These are phyloP conservation scores for Dicrostonyx torquatus DNA, from an alignment of 2,797 vertebrate species.

Conservation along the genomic window DNA sequence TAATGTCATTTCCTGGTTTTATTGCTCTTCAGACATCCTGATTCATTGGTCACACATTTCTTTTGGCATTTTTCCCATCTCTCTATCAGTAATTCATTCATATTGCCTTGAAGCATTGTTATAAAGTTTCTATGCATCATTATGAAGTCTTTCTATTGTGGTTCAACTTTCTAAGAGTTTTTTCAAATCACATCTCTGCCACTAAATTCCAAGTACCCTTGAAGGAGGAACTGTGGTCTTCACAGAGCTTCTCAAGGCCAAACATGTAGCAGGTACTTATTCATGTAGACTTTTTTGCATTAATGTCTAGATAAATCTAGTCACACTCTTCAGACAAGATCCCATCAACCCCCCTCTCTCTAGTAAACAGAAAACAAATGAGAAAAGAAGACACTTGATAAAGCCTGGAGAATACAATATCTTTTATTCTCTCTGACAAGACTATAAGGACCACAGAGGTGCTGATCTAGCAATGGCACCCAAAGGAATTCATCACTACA, in stretches of 20 bases:
- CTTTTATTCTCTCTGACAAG: constrained; percentile 9
- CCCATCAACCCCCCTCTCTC: background rate
- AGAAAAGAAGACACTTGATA: background rate
- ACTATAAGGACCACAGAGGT: background rate
- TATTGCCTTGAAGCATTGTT: background rate
- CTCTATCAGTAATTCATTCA: background rate
- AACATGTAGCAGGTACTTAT: background rate
- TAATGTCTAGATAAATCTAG: background rate
- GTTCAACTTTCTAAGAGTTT: background rate
- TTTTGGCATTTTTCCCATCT: background rate
- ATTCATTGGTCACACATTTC: background rate
- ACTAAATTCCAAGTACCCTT: background rate
- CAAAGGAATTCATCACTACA: background rate
- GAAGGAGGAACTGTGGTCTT: background rate
- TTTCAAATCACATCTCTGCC: background rate
- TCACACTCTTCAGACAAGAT: background rate
- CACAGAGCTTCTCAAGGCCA: background rate
- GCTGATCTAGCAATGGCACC: background rate
- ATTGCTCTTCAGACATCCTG: background rate
- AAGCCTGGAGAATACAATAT: background rate
- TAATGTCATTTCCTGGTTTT: background rate
- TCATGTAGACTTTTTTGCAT: background rate
- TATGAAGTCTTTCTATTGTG: background rate
- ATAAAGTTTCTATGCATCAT: background rate
- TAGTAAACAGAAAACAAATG: background rate